Percentiles rank a stretch among this genome's conserved stretches.
These are phyloP conservation scores for Venturia canescens DNA, from an alignment of 1,140 invertebrate genomes.

Conservation along the genomic window DNA sequence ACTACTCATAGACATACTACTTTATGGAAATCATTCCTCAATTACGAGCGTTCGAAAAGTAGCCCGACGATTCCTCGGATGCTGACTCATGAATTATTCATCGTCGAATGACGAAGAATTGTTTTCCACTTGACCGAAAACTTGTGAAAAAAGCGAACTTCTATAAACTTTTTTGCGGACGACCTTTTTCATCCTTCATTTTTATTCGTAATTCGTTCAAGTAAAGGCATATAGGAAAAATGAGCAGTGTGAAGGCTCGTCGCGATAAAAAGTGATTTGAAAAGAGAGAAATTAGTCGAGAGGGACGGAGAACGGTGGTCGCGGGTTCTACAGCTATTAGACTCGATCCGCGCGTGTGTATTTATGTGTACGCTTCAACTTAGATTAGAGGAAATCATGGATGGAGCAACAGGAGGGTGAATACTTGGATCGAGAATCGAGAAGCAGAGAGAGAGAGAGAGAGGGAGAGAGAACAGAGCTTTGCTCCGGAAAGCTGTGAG, in stretches of 20 bases:
- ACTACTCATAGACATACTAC: no score
- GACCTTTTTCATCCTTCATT: no score
- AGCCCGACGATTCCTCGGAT: no score
- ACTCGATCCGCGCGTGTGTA: neutral
- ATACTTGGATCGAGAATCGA: neutral
- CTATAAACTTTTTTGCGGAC: neutral
- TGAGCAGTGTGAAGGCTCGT: neutral
- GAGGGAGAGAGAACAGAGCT: constrained; percentile 3
- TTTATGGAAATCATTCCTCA: no score
- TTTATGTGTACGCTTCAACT: neutral
- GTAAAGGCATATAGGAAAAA: no score
- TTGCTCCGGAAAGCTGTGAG: constrained; percentile 40
- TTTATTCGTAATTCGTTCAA: no score
- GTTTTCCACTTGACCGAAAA: neutral
- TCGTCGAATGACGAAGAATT: neutral
- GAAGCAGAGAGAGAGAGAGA: neutral
- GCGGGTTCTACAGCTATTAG: neutral
- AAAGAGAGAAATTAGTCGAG: no score
- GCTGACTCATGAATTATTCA: no score
- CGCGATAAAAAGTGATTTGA: no score
- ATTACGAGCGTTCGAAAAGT: no score
- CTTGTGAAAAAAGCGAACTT: neutral
- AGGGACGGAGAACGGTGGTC: neutral
- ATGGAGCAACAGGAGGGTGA: constrained; percentile 19
- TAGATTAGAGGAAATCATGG: constrained; percentile 3